Evolutionary conservation across 2,113 vertebrate species (phyloP).

Genomic region (Phaethornis superciliosus): DNA sequence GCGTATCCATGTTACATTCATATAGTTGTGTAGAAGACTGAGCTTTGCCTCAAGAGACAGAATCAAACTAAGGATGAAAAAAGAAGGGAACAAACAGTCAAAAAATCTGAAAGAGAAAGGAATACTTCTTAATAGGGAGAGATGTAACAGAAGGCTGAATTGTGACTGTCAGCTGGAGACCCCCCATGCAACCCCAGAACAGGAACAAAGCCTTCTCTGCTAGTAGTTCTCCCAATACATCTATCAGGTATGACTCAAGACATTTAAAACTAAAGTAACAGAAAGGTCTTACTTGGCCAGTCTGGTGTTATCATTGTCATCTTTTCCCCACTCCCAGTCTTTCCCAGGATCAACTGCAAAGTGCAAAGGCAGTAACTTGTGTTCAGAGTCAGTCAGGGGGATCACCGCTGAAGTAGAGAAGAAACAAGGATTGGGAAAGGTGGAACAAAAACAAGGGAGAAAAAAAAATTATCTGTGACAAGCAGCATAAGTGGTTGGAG

Average conservation of each 20-base stretch:
- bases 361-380: slow-evolving; percentile 97
- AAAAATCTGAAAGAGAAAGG: background rate
- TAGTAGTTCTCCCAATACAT: background rate
- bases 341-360: slow-evolving; percentile 96
- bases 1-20: slow-evolving; percentile 99
- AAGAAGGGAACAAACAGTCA: slow-evolving; percentile 18
- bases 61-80: slow-evolving; percentile 85
- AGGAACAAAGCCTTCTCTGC: background rate
- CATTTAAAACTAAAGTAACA: background rate
- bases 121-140: background rate
- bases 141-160: background rate
- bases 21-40: slow-evolving; percentile 98
- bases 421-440: background rate
- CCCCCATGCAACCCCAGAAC: background rate
- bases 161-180: background rate
- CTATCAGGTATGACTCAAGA: background rate
- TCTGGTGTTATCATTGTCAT: slow-evolving; percentile 92
- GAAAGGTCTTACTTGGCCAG: slow-evolving; percentile 89
- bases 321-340: slow-evolving; percentile 97
- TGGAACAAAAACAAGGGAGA: background rate
- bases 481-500: background rate
- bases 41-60: slow-evolving; percentile 98
- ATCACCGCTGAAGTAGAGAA: slow-evolving; percentile 88
- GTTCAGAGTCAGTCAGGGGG: slow-evolving; percentile 96
- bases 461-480: background rate